These are phyloP conservation scores for Pteronotus mesoamericanus DNA, from an alignment of 2,797 vertebrate genomes.

Conservation along the genomic window DNA sequence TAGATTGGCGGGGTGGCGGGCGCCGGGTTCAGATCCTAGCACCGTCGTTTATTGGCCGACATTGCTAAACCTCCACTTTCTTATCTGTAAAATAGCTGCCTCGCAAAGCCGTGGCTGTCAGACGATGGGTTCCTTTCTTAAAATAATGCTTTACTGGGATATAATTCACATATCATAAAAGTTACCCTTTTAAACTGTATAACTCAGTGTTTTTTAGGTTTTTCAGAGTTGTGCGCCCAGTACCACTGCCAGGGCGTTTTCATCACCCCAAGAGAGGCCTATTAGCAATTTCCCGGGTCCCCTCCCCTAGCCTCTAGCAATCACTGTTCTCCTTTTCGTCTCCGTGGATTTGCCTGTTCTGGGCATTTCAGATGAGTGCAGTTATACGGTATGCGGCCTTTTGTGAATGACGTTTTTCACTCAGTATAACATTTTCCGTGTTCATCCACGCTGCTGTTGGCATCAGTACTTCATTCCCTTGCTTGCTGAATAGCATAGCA, in stretches of 20 bases:
- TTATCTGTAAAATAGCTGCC: neutral
- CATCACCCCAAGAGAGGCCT: neutral
- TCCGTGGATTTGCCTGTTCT: neutral
- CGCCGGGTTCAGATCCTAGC: neutral
- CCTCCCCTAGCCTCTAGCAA: accelerated
- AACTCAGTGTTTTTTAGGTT: neutral
- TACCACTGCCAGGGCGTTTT: neutral
- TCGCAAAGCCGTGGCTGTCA: neutral
- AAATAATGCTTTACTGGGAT: neutral
- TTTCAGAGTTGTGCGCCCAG: neutral
- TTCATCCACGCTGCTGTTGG: accelerated
- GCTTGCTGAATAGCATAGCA: accelerated
- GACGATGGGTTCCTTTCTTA: neutral
- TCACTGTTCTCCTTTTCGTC: neutral
- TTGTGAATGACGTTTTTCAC: neutral
- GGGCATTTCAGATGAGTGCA: neutral
- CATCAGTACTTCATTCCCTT: accelerated
- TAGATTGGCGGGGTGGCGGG: neutral
- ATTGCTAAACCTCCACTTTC: neutral
- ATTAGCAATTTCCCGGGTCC: accelerated
- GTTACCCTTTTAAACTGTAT: neutral
- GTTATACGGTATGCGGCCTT: accelerated
- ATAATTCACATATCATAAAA: neutral
- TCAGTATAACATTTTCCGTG: accelerated
- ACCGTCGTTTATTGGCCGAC: accelerated